Percentiles rank a stretch among this genome's conserved stretches.
phyloP scores from a whole-genome alignment of 2,797 vertebrate genomes.

The Loris lydekkerianus region DNA sequence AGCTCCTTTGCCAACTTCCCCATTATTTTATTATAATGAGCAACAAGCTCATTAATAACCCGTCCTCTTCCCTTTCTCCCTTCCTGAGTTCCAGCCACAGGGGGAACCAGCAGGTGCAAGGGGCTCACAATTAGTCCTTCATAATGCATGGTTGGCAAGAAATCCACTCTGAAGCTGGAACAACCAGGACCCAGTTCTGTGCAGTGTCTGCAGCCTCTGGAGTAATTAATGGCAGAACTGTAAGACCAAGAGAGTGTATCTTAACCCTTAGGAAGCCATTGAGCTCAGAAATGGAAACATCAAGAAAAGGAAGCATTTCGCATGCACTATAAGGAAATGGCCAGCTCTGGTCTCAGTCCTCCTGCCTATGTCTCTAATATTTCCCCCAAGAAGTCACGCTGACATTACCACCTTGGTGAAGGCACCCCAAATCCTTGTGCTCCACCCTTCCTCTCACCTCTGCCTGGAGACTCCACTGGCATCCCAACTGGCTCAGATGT shows the following conservation, averaged over 20 bases:
- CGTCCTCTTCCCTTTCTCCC: slow-evolving; percentile 73
- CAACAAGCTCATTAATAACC: slow-evolving; percentile 91
- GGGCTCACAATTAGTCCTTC: slow-evolving; percentile 89
- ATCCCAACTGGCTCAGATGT: neutral
- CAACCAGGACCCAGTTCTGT: slow-evolving; percentile 83
- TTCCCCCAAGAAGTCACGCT: neutral
- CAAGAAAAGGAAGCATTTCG: neutral
- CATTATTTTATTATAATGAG: slow-evolving; percentile 88
- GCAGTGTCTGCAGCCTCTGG: slow-evolving; percentile 62
- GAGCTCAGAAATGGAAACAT: neutral
- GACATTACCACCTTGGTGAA: neutral
- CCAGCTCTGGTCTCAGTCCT: neutral
- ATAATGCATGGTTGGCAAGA: slow-evolving; percentile 89
- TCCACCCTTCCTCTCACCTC: neutral
- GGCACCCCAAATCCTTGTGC: neutral
- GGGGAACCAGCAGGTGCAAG: slow-evolving; percentile 90
- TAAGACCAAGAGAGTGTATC: neutral
- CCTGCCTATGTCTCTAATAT: neutral
- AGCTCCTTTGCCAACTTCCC: slow-evolving; percentile 83
- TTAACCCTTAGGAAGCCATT: slow-evolving; percentile 59
- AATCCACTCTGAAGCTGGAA: slow-evolving; percentile 86
- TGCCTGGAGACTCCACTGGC: neutral
- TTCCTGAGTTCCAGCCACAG: slow-evolving; percentile 86
- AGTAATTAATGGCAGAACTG: slow-evolving; percentile 84
- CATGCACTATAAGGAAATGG: neutral